Base-by-base conservation (phyloP, 1,140 invertebrate species). In the Mylabris phalerata region DNA sequence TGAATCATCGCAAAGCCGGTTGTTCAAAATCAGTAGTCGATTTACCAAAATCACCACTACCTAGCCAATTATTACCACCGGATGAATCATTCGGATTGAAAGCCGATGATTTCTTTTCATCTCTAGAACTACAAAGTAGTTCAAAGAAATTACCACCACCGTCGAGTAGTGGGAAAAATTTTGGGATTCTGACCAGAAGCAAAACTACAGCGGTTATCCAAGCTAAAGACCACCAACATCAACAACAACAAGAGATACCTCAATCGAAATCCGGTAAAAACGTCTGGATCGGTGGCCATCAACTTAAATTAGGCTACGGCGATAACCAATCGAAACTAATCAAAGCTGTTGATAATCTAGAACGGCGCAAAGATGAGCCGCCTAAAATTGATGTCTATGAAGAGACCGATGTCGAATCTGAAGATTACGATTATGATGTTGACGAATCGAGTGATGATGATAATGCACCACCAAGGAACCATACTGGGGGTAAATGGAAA, bases 21-120 rank as follows among this genome's bases (percentile, higher is more conserved):
- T 87, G 84, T 47, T 51, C 43, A 2, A 59, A 67, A 75, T 58
- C 55, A 70, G 3, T 65, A 66, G 3, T 60, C 64, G 49, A 74
- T 25, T 32, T 80, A 48, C 68, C 69, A 40, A 71, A 82, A 64
- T 77, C 78, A 38, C 76, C 77, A 47, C 74, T 69, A 3, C 62
- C 66, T 4, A 67, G 63, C 47, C 65, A 64, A 51, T 45, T 73
- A 9, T 51, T 68, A 32, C 57, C 62, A 11, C 58, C 68, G 24
- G 69, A 73, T 50, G 69, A 67, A 59, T 50, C 67, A 10, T 81
- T 82, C 50, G 76, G 80, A 44, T 72, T 88, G 4, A 88, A 87
- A 39, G 88, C 89, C 0, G 88, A 90, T 67, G 83, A 89, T 10
- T 93, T 93, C 68, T 94, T 93, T 68, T 90, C 85, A 24, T 90